Evolutionary conservation across 1,140 invertebrate genomes (phyloP).

Genomic region (Drosophila littoralis): DNA sequence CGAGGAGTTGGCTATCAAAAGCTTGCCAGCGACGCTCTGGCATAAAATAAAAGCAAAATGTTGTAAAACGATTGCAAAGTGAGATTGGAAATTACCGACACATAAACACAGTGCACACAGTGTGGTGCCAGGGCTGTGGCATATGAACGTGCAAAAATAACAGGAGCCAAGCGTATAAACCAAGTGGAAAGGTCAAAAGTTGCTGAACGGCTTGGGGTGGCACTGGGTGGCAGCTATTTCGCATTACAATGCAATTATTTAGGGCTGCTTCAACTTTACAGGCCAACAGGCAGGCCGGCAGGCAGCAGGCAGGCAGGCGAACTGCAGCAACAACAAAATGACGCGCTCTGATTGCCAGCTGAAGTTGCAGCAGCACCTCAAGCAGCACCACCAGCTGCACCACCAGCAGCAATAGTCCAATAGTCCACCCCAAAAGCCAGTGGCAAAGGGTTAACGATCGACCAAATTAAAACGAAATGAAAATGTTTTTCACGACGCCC

Average conservation of each 20-base stretch:
- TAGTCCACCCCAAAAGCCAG: conserved; percentile 25
- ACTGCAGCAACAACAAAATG: conserved; percentile 43
- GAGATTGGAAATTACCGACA: conserved; percentile 82
- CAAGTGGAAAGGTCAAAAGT: conserved; percentile 24
- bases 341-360: conserved; percentile 74
- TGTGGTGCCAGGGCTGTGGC: conserved; percentile 20
- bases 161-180: conserved; percentile 71
- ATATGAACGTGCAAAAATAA: conserved; percentile 80
- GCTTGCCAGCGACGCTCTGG: conserved; percentile 68
- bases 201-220: conserved; percentile 5
- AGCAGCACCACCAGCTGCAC: not conserved
- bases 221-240: conserved; percentile 75
- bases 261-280: conserved; percentile 73
- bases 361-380: conserved; percentile 22
- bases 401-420: not conserved
- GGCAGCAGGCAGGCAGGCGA: conserved; percentile 17
- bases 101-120: conserved; percentile 53
- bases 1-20: conserved; percentile 63
- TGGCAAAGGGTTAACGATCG: conserved; percentile 78
- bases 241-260: conserved; percentile 84
- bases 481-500: conserved; percentile 47
- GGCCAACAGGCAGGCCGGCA: conserved; percentile 16
- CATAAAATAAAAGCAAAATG: conserved; percentile 83
- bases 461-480: conserved; percentile 75
- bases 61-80: conserved; percentile 82